Evolutionary conservation across 2,113 vertebrate genomes (phyloP), one percentile per base, ranked within the genome.

Genomic region (Copsychus sechellarum): DNA sequence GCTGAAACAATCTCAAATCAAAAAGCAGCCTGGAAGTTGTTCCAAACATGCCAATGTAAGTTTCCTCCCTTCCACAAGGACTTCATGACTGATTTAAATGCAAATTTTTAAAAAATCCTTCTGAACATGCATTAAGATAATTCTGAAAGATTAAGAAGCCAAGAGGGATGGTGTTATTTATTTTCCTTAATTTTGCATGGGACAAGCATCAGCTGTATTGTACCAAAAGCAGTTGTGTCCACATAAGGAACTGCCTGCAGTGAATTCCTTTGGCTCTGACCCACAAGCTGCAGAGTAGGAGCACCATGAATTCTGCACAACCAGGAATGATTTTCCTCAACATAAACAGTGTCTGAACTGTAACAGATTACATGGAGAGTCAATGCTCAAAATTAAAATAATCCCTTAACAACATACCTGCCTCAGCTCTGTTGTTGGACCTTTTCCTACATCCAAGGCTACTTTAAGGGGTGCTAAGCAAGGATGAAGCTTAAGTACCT

Each of bases 401-500:
- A 25, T 50, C 69, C 47, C 54, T 74, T 51, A 69, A 69, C 33
- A 87, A 96, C 97, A 1, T 89, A 99, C 99, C 98, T 99, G 99
- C 60, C 99, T 98, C 33, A 99, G 96, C 70, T 99, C 99, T 72
- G 94, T 53, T 12, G 98, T 98, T 43, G 98, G 98, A 86, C 99
- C 99, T 95, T 96, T 98, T 73, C 98, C 98, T 86, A 99, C 95
- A 90, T 99, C 98, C 97, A 99, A 91, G 60, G 99, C 99, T 65
- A 99, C 98, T 97, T 99, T 99, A 42, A 99, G 65, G 25, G 99
- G 99, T 17, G 98, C 97, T 95, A 99, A 97, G 77, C 97, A 98
- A 50, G 99, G 99, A 95, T 99, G 99, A 83, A 99, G 98, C 95
- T 99, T 99, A 92, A 99, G 98, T 33, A 99, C 99, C 99, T 99